phyloP scores from a whole-genome alignment of 2,888 invertebrate species.

The Camptogramma bilineatum region DNA sequence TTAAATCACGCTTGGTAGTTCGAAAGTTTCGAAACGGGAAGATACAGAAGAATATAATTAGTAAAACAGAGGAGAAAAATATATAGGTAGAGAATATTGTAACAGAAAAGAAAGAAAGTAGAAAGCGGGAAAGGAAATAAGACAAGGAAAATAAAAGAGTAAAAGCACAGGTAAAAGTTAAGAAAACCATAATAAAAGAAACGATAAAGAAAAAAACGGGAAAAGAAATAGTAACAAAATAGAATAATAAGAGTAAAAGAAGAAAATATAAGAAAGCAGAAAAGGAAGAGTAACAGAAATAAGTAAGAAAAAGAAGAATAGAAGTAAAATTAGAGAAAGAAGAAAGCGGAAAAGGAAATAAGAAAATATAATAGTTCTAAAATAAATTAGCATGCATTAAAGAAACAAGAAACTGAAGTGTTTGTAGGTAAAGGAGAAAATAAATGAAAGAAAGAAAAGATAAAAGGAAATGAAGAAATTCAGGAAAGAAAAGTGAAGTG shows the following conservation, averaged over 20 bases:
- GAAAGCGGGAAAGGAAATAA: conserved; percentile 23
- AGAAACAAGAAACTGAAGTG: not conserved
- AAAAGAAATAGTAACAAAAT: not conserved
- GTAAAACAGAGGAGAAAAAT: conserved; percentile 17
- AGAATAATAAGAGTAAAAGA: not conserved
- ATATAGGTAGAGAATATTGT: conserved; percentile 6
- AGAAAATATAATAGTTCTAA: not conserved
- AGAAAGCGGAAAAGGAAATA: not conserved
- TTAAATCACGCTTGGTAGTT: conserved; percentile 71
- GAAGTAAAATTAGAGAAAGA: not conserved
- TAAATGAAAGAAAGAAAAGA: not conserved
- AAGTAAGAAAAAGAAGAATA: not conserved
- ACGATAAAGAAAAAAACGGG: not conserved
- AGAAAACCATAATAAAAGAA: not conserved
- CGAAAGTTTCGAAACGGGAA: conserved; percentile 46
- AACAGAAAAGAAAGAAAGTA: not conserved
- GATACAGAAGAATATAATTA: conserved; percentile 38
- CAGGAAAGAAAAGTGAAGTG: not conserved
- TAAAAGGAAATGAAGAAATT: not conserved
- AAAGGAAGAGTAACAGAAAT: not conserved
- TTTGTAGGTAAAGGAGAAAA: not conserved
- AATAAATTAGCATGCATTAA: not conserved
- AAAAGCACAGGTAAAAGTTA: not conserved
- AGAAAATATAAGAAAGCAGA: conserved; percentile 1
- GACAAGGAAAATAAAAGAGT: not conserved